Evolutionary conservation across 2,888 invertebrate genomes (phyloP).

Genomic region (Stegophylla sp.): DNA sequence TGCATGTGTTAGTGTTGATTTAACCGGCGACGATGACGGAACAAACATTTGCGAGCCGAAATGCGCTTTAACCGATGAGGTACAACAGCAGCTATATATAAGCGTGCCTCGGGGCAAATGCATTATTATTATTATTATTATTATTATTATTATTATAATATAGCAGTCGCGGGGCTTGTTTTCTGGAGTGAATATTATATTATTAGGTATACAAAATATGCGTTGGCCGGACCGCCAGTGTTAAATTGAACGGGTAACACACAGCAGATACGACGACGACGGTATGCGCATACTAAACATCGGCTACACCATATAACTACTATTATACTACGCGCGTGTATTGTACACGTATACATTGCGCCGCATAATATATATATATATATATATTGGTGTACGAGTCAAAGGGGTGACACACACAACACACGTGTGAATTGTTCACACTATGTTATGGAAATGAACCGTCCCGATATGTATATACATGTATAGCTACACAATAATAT

Average conservation of each 20-base stretch:
- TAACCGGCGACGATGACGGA: not conserved
- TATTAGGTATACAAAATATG: not conserved
- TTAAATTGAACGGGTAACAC: slow-evolving; percentile 49
- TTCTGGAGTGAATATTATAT: not conserved
- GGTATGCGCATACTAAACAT: slow-evolving; percentile 39
- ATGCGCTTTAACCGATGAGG: no score
- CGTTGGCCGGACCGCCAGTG: slow-evolving; percentile 33
- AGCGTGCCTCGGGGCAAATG: no score
- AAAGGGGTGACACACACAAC: slow-evolving; percentile 18
- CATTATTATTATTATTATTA: no score
- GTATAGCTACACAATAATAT: no score
- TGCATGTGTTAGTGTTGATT: no score
- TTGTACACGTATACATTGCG: not conserved
- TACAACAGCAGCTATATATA: no score
- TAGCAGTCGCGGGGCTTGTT: not conserved
- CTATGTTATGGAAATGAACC: slow-evolving; percentile 22
- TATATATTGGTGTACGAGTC: not conserved
- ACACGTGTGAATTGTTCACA: slow-evolving; percentile 35
- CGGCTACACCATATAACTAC: not conserved
- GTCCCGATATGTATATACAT: not conserved
- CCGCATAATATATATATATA: not conserved
- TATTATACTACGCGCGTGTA: no score
- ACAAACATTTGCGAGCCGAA: not conserved
- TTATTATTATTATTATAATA: no score
- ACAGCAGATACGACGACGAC: not conserved